Base-by-base conservation (phyloP, 2,888 invertebrate species). In the Callosobruchus maculatus region DNA sequence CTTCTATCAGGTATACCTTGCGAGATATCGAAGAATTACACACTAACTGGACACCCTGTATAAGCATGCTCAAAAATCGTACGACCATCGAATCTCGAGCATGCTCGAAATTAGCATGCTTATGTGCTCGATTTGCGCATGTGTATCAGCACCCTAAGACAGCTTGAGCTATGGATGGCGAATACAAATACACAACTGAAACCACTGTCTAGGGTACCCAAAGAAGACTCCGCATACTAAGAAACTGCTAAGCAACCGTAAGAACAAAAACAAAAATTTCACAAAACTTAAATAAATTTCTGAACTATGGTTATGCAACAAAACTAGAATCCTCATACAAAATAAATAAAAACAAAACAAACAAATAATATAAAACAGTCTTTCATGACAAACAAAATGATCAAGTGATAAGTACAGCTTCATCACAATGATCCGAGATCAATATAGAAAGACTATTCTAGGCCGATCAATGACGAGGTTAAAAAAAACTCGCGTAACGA, bases 311-410 rank as follows among this genome's bases (percentile, higher is more conserved):
- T 26, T 26, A 26, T 7, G 26, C 49, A 49, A 49, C 49, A 49
- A 49, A 70, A 70, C 21, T 26, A 70, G 70, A 22, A 26, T 70
- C 20, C 18, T 26, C 20, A 21, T 26, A 70, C 26, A 70, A 70
- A 70, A 70, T 70, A 70, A 70, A 70, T 70, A 26, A 70, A 70
- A 70, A n/a, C 22, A 26, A 70, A 70, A 69, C 22, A 70, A 70
- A 22, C 22, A 70, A 70, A 70, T 26, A 70, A 70, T 26, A 49
- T 70, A 74, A 77, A 74, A 74, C 74, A 74, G 74, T 74, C 74
- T 74, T 74, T 70, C 70, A 70, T 71, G 70, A 22, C 18, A 74
- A 70, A 70, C 20, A 67, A 70, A 49, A 31, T 74, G 70, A 74
- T 49, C 68, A 74, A 70, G 22, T 70, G 70, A 68, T 66, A 70